Percentiles rank a stretch among this genome's conserved stretches.
Conservation (phyloP, 1,140 invertebrate genomes). For the Acyrthosiphon pisum region DNA sequence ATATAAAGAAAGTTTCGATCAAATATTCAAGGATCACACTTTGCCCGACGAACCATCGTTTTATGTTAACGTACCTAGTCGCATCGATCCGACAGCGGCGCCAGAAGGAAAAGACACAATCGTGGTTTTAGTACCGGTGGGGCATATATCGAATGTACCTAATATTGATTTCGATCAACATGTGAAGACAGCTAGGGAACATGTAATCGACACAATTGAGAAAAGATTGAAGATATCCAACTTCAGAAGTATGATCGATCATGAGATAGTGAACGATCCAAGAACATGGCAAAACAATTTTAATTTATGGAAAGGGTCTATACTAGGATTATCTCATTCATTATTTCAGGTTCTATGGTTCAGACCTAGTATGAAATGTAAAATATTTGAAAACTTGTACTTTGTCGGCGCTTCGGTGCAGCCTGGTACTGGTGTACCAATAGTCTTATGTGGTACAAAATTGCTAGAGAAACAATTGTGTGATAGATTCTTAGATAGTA, state of each 20-base stretch:
- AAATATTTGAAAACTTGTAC: conserved; percentile 49
- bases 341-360: conserved; percentile 49
- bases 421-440: conserved; percentile 45
- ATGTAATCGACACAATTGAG: conserved; percentile 18
- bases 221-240: conserved; percentile 39
- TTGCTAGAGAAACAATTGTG: conserved; percentile 39
- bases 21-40: conserved; percentile 46
- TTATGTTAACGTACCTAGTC: conserved; percentile 43
- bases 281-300: conserved; percentile 48
- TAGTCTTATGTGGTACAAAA: conserved; percentile 28
- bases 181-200: neutral
- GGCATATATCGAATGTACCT: neutral
- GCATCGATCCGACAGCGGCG: conserved; percentile 32
- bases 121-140: conserved; percentile 28
- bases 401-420: conserved; percentile 46
- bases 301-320: conserved; percentile 52
- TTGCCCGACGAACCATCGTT: conserved; percentile 46
- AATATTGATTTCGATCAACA: conserved; percentile 31
- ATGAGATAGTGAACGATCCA: conserved; percentile 30
- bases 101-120: conserved; percentile 42
- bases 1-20: conserved; percentile 40
- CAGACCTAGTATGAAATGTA: conserved; percentile 46
- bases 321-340: conserved; percentile 43
- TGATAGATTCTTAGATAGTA: neutral
- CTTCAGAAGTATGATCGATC: conserved; percentile 32